These are phyloP conservation scores for Steatocranus sp. DNA, from an alignment of 2,797 vertebrate species.

Conservation along the genomic window DNA sequence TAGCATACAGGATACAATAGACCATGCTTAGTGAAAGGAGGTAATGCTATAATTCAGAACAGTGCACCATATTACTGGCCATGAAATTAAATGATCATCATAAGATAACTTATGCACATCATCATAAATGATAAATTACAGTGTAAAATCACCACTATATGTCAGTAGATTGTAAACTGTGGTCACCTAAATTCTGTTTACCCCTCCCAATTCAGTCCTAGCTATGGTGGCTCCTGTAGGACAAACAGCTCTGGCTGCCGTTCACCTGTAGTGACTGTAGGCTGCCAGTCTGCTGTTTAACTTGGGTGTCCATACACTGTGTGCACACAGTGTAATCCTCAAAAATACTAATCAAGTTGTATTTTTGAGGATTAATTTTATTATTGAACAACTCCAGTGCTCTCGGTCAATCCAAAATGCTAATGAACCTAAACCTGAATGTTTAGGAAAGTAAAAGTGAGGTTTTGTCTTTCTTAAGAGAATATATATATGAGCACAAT, in stretches of 20 bases:
- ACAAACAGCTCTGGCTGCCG: background rate
- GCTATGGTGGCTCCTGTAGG: background rate
- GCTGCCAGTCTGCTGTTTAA: background rate
- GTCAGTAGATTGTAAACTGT: background rate
- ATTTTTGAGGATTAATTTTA: background rate
- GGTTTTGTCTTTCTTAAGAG: background rate
- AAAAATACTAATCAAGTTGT: background rate
- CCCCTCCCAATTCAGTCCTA: background rate
- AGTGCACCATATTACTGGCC: background rate
- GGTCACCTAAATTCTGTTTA: background rate
- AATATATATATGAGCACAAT: background rate
- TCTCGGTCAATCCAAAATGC: background rate
- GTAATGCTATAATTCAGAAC: background rate
- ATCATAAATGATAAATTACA: background rate
- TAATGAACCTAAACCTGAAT: background rate
- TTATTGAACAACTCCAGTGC: background rate
- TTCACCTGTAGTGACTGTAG: background rate
- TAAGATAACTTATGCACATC: background rate
- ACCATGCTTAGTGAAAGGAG: background rate
- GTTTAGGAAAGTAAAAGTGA: background rate
- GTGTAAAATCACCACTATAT: background rate
- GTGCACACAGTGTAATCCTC: background rate
- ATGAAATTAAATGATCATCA: background rate
- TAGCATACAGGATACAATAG: background rate
- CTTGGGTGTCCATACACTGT: background rate